A percentile compares a stretch with the other conserved stretches of the same genome.
These are phyloP conservation scores for Graptemys geographica DNA, from an alignment of 2,797 vertebrate genomes.

Conservation along the genomic window DNA sequence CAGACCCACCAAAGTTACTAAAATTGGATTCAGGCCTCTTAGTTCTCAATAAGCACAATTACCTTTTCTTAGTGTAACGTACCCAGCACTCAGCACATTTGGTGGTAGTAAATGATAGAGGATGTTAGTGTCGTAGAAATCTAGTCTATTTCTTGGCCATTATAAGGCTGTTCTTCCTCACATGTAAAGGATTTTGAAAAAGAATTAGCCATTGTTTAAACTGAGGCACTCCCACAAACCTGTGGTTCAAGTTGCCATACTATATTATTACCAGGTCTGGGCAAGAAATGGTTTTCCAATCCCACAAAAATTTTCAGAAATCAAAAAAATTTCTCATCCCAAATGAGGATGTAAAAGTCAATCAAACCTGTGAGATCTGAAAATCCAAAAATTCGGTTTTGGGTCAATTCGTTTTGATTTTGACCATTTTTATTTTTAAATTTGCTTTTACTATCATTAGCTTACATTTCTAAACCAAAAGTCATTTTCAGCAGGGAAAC, in stretches of 20 bases:
- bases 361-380: background rate
- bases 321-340: background rate
- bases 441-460: background rate
- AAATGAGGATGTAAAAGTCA: background rate
- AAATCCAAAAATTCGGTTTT: background rate
- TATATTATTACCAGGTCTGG: background rate
- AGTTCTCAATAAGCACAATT: background rate
- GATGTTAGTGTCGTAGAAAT: background rate
- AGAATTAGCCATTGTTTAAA: background rate
- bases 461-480: background rate
- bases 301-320: background rate
- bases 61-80: background rate
- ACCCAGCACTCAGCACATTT: background rate
- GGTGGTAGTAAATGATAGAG: background rate
- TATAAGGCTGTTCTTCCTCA: slow-evolving; percentile 1
- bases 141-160: background rate
- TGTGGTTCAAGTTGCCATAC: fast-evolving
- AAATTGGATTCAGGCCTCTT: background rate
- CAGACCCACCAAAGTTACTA: slow-evolving; percentile 21
- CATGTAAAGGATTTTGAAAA: background rate
- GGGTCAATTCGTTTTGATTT: background rate
- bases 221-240: background rate
- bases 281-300: background rate
- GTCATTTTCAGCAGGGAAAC: background rate
- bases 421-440: background rate